Percentiles rank a stretch among this genome's conserved stretches.
Evolutionary conservation across 2,888 invertebrate species (phyloP).

Genomic region (Cabera pusaria): DNA sequence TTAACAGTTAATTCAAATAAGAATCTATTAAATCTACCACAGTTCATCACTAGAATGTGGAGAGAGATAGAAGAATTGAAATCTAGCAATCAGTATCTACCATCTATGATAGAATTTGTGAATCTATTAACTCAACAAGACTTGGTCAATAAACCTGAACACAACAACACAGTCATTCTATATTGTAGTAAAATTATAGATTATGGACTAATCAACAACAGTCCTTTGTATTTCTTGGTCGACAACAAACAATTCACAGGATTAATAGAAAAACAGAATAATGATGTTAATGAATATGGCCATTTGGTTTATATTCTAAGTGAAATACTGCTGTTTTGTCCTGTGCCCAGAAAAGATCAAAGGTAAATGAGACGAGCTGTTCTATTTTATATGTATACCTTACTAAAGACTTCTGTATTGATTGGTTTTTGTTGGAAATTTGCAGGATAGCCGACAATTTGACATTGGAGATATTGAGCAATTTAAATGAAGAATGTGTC

Average conservation of each 20-base stretch:
- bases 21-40: conserved; percentile 35
- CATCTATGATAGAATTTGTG: conserved; percentile 67
- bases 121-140: conserved; percentile 56
- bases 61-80: conserved; percentile 73
- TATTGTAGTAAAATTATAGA: conserved; percentile 67
- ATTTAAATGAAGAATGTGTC: conserved; percentile 38
- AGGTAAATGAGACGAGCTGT: conserved; percentile 52
- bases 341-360: conserved; percentile 78
- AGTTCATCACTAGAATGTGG: conserved; percentile 65
- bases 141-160: conserved; percentile 45
- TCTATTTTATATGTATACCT: no score
- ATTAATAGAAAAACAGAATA: conserved; percentile 37
- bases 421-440: conserved; percentile 22
- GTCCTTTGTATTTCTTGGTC: conserved; percentile 58
- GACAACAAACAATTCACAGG: conserved; percentile 17
- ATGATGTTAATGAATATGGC: conserved; percentile 39
- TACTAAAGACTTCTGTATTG: no score
- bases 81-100: conserved; percentile 65
- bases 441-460: conserved; percentile 64
- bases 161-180: conserved; percentile 54
- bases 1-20: conserved; percentile 34
- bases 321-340: conserved; percentile 73
- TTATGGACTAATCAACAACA: conserved; percentile 56
- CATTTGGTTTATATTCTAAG: conserved; percentile 64
- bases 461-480: conserved; percentile 47